Evolutionary conservation across 2,888 invertebrate species (phyloP).

Genomic region (Oxytorus armatus): DNA sequence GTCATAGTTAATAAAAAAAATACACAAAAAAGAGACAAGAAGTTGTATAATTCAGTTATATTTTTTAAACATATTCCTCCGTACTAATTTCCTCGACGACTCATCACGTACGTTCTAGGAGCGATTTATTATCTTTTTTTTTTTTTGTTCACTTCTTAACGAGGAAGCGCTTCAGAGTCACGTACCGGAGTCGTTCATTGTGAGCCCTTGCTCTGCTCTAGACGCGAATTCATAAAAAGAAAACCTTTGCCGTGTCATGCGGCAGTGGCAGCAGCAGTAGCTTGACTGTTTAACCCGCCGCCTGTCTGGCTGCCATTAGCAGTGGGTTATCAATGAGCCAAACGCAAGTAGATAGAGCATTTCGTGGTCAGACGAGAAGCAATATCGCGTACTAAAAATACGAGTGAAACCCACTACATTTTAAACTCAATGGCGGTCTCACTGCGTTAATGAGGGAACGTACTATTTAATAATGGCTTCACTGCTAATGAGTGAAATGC

Average conservation of each 20-base stretch:
- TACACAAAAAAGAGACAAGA: not conserved
- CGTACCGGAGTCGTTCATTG: conserved; percentile 41
- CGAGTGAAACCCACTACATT: not conserved
- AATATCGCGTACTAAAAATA: not conserved
- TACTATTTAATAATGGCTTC: no score
- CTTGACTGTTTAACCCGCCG: conserved; percentile 16
- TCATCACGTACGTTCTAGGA: conserved; percentile 36
- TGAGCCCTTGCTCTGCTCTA: conserved; percentile 4
- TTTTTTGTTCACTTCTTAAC: conserved; percentile 32
- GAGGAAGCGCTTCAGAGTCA: conserved; percentile 40
- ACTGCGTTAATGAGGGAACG: no score
- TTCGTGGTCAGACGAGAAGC: conserved; percentile 26
- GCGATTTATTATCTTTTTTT: conserved; percentile 20
- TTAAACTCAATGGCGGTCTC: not conserved
- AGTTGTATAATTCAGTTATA: not conserved
- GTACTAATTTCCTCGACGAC: conserved; percentile 11
- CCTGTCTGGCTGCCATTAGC: not conserved
- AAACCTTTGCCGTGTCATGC: conserved; percentile 15
- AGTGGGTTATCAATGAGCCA: conserved; percentile 40
- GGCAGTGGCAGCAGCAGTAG: conserved; percentile 5
- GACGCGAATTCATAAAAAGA: conserved; percentile 20
- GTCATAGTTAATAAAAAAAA: not conserved
- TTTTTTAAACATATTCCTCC: not conserved
- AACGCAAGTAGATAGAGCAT: conserved; percentile 31
- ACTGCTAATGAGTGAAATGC: no score